Evolutionary conservation across 2,797 vertebrate species (phyloP), one percentile per base, ranked within the genome.

Genomic region (Channallabes apus): DNA sequence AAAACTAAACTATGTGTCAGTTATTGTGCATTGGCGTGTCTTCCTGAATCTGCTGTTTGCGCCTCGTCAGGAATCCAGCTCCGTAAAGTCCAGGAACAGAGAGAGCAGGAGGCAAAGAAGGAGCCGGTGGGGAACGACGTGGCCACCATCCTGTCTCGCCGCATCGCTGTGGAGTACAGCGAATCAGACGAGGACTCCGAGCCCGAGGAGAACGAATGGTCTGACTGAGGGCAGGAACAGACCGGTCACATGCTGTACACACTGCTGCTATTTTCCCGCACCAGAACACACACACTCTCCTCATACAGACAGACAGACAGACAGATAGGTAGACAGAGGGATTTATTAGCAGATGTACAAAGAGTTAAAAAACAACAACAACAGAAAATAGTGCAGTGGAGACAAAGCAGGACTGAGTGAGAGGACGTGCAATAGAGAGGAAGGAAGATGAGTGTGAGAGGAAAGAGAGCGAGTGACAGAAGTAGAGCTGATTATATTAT

Each of bases 191-290:
- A 97, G 1, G 96, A 97, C 89, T 97, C 96, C 0, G 96, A 97
- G 83, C 94, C 96, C 2, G 96, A 97, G 6, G 96, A 97, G 87
- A 96, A 97, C n/a, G 96, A 97, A 86, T 97, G 96, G 96, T 97
- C 96, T 0, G 96, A 97, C 93, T 97, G 93, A 95, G 80, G 54
- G 6, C 38, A 76, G 27, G 0, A 20, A 12, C 59, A 1, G 69
- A 32, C 29, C 51, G 2, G 54, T 22, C 29, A 64, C 38, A 18
- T 8, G 58, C 58, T 67, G n/a, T 58, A 78, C 85, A 83, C 75
- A 59, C 65, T 77, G 88, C 89, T 89, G 89, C 86, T 89, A 88
- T 62, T 77, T 58, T 77, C 68, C 84, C 51, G 62, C 79, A 86
- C 80, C 83, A 82, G 82, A 85, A 80, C 81, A 87, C 54, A 87